Evolutionary conservation across 2,797 vertebrate genomes (phyloP).

Genomic region (Ptychobarbus kaznakovi): DNA sequence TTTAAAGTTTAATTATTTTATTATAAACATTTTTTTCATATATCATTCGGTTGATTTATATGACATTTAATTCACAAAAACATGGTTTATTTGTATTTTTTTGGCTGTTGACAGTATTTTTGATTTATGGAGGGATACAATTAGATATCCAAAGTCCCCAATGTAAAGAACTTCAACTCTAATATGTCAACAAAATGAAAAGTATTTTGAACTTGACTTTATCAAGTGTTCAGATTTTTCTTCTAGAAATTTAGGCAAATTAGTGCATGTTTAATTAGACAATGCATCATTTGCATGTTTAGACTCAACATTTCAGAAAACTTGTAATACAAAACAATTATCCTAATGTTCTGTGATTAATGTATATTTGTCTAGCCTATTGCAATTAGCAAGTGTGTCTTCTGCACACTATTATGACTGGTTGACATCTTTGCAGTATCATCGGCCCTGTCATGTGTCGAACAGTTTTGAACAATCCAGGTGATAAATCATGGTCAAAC

Average conservation of each 20-base stretch:
- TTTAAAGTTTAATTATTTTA: not conserved
- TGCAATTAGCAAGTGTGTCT: not conserved
- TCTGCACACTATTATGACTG: not conserved
- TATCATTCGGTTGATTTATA: not conserved
- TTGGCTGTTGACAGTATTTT: not conserved
- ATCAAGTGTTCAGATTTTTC: not conserved
- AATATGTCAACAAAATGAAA: not conserved
- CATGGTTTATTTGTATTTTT: not conserved
- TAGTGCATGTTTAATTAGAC: not conserved
- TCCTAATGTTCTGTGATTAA: not conserved
- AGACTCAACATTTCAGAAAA: not conserved
- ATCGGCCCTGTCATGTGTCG: not conserved
- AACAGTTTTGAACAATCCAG: not conserved
- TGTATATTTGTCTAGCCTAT: not conserved
- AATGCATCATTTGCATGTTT: not conserved
- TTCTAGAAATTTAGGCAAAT: too few relatives aligned
- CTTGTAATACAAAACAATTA: not conserved
- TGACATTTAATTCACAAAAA: not conserved
- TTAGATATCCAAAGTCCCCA: not conserved
- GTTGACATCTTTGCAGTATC: not conserved
- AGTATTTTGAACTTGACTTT: not conserved
- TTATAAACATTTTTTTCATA: not conserved
- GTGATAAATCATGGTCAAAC: not conserved
- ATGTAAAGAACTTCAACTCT: not conserved
- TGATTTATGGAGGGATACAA: not conserved